Evolutionary conservation across 2,797 vertebrate genomes (phyloP).

Genomic region (Parauchenoglanis ngamensis): DNA sequence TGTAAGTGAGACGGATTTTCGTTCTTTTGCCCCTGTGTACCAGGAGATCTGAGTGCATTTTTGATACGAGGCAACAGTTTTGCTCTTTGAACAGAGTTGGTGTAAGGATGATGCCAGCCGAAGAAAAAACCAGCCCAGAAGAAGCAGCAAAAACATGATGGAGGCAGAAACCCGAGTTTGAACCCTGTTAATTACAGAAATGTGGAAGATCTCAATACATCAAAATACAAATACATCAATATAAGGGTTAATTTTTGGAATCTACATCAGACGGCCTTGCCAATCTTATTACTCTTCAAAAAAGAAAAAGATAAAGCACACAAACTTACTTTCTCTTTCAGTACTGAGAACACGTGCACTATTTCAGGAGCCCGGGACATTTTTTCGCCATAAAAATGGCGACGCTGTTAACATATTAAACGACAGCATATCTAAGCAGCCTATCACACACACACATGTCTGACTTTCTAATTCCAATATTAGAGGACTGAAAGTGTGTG

Average conservation of each 20-base stretch:
- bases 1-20: no score
- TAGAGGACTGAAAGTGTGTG: neutral
- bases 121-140: neutral
- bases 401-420: neutral
- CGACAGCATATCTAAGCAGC: neutral
- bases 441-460: neutral
- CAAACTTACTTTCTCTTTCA: neutral
- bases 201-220: no score
- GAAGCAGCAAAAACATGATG: neutral
- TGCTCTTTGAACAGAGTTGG: neutral
- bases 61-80: neutral
- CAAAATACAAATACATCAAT: neutral
- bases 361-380: no score
- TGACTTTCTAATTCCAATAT: neutral
- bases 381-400: no score
- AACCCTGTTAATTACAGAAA: neutral
- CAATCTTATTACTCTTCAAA: neutral
- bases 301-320: neutral
- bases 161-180: neutral
- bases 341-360: neutral
- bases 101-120: neutral
- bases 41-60: neutral
- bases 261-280: neutral
- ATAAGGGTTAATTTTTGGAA: neutral
- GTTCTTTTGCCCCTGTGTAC: neutral